A percentile compares a stretch with the other conserved stretches of the same genome.
Evolutionary conservation across 2,888 invertebrate genomes (phyloP).

Genomic region (Zaprionus bogoriensis): DNA sequence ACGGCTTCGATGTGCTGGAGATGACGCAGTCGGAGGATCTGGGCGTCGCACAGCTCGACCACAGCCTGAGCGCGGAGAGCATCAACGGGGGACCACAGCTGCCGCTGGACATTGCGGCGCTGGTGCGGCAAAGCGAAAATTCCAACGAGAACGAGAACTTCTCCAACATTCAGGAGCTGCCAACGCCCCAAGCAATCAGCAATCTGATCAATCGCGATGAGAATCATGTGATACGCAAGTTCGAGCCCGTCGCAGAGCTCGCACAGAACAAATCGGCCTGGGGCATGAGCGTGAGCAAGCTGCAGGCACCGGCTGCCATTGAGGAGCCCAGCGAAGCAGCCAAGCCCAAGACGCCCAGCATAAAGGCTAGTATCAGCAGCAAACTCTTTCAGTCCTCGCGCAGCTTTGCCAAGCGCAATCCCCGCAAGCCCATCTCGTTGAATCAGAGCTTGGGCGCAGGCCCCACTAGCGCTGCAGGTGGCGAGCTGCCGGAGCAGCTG

Average conservation of each 20-base stretch:
- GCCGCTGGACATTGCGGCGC: constrained; percentile 67
- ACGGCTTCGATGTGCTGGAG: constrained; percentile 81
- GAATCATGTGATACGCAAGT: constrained; percentile 70
- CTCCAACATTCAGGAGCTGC: constrained; percentile 64
- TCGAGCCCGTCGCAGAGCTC: constrained; percentile 72
- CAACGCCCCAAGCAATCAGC: constrained; percentile 41
- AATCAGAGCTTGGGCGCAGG: constrained; percentile 24
- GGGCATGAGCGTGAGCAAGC: constrained; percentile 80
- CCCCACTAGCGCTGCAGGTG: background rate
- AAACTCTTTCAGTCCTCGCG: constrained; percentile 87
- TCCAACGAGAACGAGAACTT: constrained; percentile 27
- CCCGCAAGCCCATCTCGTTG: constrained; percentile 86
- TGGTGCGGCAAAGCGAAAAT: constrained; percentile 45
- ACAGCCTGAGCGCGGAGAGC: constrained; percentile 27
- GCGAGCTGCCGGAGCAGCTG: constrained; percentile 50
- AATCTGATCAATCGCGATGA: constrained; percentile 63
- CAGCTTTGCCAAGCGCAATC: constrained; percentile 88
- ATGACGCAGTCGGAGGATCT: constrained; percentile 72
- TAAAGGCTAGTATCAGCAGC: constrained; percentile 83
- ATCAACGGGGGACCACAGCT: constrained; percentile 64
- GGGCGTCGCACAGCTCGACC: constrained; percentile 53
- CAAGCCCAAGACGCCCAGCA: constrained; percentile 19
- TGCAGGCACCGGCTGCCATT: constrained; percentile 51
- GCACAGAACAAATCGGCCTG: constrained; percentile 84
- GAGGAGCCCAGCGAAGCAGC: background rate